Evolutionary conservation across 2,113 vertebrate species (phyloP), one percentile per base, ranked within the genome.

Genomic region (Myocastor coypus): DNA sequence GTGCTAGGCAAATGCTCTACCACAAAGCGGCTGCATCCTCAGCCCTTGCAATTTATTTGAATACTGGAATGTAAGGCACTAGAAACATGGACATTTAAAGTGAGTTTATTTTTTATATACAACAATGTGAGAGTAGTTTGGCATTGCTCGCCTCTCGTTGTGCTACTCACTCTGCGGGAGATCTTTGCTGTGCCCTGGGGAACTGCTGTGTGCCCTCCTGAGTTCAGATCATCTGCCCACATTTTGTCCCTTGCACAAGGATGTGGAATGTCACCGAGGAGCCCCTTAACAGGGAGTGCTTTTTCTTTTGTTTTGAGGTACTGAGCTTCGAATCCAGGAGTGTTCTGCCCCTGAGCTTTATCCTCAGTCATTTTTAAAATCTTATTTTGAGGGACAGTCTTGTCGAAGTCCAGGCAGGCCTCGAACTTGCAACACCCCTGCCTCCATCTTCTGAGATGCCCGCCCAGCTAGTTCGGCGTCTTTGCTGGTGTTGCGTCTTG

Each of bases 61-160:
- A 32, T 37, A 34, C 22, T 88, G 11, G 52, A 92, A 92, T 59
- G 82, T 77, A 92, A 92, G 64, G 37, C 32, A 59, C 42, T 26
- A 37, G 73, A 85, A 97, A 52, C 28, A 78, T 16, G 69, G 46
- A 84, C 40, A 92, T 61, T 64, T 61, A 40, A 96, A 77, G 50
- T 40, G 30, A 30, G 78, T 85, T 77, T 71, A 40, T 89, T 71
- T 93, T 96, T 84, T 80, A 13, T 91, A 92, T 26, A 63, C 8
- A 91, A 88, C 91, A 68, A 86, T 32, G 7, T 34, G 0, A 69
- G 55, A 77, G 57, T 66, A 77, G 68, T 75, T 87, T 59, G 55
- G 52, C 10, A 52, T 10, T 46, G 34, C n/a, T 63, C 17, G 30
- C 24, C 34, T 88, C 75, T 80, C 57, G 32, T 16, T 88, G 64